Evolutionary conservation across 2,797 vertebrate species (phyloP), one percentile per base, ranked within the genome.

Genomic region (Taenioides sp.): DNA sequence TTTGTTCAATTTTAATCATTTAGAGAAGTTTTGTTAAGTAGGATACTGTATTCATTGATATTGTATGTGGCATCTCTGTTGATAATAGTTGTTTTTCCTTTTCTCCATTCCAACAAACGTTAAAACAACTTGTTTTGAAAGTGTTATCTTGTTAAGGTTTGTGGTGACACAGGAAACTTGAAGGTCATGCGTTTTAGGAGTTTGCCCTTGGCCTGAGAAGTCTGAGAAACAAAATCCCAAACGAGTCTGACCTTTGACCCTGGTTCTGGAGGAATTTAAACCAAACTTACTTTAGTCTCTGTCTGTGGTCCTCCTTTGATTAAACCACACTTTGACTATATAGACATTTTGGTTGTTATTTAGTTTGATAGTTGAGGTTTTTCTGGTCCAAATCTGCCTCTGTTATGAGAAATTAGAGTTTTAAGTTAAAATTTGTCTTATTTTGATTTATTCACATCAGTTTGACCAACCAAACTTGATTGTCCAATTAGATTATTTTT

Each of bases 241-340:
- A 55, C 37, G 14, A 57, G 34, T 22, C 37, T 67, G 66, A 76
- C 65, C 67, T 69, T 23, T 66, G 63, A 77, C 74, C 52, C 23
- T 34, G 18, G 2, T 61, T 34, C 28, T 37, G 28, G 17, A 0
- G 25, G 18, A 66, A 66, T 25, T 69, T 73, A n/a, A 27, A 65
- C 65, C 20, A 18, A 3, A 52, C 63, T 62, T 34, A 25, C 61
- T 63, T 43, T 37, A 14, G 61, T 63, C 31, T 63, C 61, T 63
- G 34, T 37, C 20, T 40, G 28, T 22, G 31, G 34, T 63, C 14
- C 43, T 47, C 14, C 20, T 14, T 22, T 17, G 16, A 28, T 16
- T 28, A 17, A 27, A 28, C 25, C 16, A 23, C 9, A 22, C 22
- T 10, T 11, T 20, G 50, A 18, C 18, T 20, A 20, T 52, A 7